These are phyloP conservation scores for Megalops cyprinoides DNA, from an alignment of 2,797 vertebrate species.

Conservation along the genomic window DNA sequence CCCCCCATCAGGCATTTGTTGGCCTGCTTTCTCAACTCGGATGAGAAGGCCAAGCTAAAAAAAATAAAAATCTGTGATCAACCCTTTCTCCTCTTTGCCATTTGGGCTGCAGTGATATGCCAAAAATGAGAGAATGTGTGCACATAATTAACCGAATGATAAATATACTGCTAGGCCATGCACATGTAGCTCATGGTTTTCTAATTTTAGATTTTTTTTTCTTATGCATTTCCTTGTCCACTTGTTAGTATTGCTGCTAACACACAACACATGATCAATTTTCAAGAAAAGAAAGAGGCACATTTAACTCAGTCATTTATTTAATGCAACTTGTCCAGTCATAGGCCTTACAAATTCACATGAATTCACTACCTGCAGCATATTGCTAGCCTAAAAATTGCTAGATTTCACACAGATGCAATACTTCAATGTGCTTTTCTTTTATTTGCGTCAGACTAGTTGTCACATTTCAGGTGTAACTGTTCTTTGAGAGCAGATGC, in stretches of 20 bases:
- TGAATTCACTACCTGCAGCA: neutral
- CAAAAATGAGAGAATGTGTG: neutral
- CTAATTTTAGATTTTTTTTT: conserved; percentile 16
- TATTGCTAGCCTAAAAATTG: neutral
- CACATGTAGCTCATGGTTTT: neutral
- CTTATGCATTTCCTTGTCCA: neutral
- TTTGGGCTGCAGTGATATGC: neutral
- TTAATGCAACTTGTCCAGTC: conserved; percentile 19
- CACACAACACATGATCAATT: neutral
- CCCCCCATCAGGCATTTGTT: conserved; percentile 7
- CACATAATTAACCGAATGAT: neutral
- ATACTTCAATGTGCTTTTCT: conserved; percentile 6
- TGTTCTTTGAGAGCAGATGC: conserved; percentile 14
- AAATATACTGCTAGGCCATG: neutral
- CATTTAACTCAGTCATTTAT: neutral
- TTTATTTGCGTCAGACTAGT: neutral
- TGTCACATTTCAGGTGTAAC: neutral
- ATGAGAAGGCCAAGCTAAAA: neutral
- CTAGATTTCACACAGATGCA: conserved; percentile 4
- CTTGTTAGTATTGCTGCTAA: neutral
- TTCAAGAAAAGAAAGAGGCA: neutral
- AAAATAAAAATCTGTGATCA: neutral
- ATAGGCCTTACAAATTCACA: conserved; percentile 12
- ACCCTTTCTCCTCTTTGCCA: neutral
- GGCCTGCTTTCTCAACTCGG: neutral